A percentile compares a stretch with the other conserved stretches of the same genome.
phyloP scores from a whole-genome alignment of 1,140 invertebrate species.

The Drosophila nebulosa region DNA sequence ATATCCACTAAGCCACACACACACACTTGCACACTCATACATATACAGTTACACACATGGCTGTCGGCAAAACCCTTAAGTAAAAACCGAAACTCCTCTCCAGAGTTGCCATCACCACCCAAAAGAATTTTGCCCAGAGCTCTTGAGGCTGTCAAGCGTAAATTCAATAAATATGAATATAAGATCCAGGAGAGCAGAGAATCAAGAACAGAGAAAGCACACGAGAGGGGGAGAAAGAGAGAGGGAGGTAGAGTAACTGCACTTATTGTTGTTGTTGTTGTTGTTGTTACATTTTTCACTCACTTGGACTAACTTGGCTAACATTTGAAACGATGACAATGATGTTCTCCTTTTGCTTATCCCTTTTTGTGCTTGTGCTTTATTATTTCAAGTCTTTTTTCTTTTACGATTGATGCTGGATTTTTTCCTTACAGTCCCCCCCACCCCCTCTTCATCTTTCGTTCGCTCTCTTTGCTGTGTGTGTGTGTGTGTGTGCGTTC shows the following conservation, averaged over 20 bases:
- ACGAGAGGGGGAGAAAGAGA: background rate
- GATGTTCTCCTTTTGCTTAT: conserved; percentile 15
- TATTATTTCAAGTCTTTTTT: conserved; percentile 58
- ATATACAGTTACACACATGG: conserved; percentile 8
- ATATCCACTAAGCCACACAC: conserved; percentile 66
- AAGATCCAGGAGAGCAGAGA: conserved; percentile 40
- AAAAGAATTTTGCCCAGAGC: conserved; percentile 7
- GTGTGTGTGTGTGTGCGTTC: conserved; percentile 11
- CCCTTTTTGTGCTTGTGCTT: conserved; percentile 69
- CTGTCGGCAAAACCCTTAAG: conserved; percentile 57
- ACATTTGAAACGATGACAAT: conserved; percentile 58
- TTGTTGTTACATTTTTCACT: conserved; percentile 77
- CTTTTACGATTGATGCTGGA: conserved; percentile 12
- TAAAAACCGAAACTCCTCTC: conserved; percentile 43
- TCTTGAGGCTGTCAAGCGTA: conserved; percentile 74
- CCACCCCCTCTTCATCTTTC: too few species aligned
- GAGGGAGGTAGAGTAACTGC: background rate
- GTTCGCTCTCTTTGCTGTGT: background rate
- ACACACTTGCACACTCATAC: background rate
- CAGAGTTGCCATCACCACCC: background rate
- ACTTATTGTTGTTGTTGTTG: conserved; percentile 78
- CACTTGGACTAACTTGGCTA: conserved; percentile 76
- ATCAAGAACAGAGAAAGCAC: background rate
- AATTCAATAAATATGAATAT: conserved; percentile 80
- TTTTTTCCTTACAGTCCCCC: too few species aligned